Evolutionary conservation across 2,888 invertebrate species (phyloP), one percentile per base, ranked within the genome.

Genomic region (Drosophila quinaria): DNA sequence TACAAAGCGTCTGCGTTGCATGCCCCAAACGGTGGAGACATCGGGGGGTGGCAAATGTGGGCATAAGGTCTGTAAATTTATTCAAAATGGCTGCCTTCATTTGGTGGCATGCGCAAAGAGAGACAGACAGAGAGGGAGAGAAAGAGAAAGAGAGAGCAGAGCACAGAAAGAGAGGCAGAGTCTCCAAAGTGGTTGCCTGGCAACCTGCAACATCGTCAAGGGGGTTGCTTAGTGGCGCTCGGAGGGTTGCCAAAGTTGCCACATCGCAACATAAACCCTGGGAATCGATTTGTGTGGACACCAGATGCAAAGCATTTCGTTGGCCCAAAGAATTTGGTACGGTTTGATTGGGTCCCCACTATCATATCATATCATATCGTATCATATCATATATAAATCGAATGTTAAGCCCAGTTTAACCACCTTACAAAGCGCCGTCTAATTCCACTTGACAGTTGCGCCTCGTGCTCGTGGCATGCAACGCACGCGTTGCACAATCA

Each of bases 281-380:
- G 74, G 87, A 90, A 88, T 83, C 81, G 76, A 83, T 81, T 85
- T 60, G 65, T 75, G 72, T 74, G 81, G 81, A 78, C 90, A 90
- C 89, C 90, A 90, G 90, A 90, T 90, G 90, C 90, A 90, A 89
- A 50, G 66, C 63, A 54, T 88, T 80, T 80, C 86, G 90, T 90
- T 90, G 90, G 90, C 52, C 60, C 78, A 62, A 58, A 5, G 37
- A 19, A 72, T 69, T 66, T 39, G 70, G 31, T 52, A 44, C 41
- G 72, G 59, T 75, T 37, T 80, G 84, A 87, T 87, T 84, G 82
- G 82, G 73, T 77, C 74, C 60, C 52, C 54, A 67, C 52, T 25
- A 51, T 29, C 47, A 19, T 3, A 47, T 35, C n/a, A 33, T 54
- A 44, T 22, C 37, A 19, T 4, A 47, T 37, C 13, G 19, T 50